Conservation (phyloP, 1,140 invertebrate species). For the Aphelinus certus region DNA sequence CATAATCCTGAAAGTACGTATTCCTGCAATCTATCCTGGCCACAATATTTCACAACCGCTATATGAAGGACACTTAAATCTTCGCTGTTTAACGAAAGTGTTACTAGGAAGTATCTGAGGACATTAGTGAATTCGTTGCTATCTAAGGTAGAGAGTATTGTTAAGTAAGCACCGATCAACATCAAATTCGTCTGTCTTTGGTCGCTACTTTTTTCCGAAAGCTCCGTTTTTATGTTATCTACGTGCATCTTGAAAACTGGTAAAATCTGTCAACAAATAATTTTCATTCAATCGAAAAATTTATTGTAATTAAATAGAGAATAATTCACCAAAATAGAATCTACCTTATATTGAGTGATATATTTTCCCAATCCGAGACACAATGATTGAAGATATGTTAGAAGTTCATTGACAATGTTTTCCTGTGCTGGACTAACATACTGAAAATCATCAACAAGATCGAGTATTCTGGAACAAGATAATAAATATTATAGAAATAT, state of each 20-base stretch:
- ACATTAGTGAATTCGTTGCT: slow-evolving; percentile 52
- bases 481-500: slow-evolving; percentile 39
- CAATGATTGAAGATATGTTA: slow-evolving; percentile 57
- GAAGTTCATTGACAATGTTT: slow-evolving; percentile 50
- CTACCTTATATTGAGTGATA: slow-evolving; percentile 53
- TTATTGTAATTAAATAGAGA: slow-evolving; percentile 19
- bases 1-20: slow-evolving; percentile 73
- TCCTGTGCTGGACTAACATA: slow-evolving; percentile 54
- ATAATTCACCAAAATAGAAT: slow-evolving; percentile 21
- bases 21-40: slow-evolving; percentile 67
- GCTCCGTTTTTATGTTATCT: slow-evolving; percentile 51
- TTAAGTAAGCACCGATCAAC: slow-evolving; percentile 57
- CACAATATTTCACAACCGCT: slow-evolving; percentile 68
- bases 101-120: slow-evolving; percentile 58
- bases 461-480: slow-evolving; percentile 52
- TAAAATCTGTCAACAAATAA: slow-evolving; percentile 48
- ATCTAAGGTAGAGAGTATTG: slow-evolving; percentile 56
- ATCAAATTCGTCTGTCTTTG: slow-evolving; percentile 48
- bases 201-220: slow-evolving; percentile 48
- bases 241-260: slow-evolving; percentile 52
- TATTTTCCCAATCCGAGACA: slow-evolving; percentile 57
- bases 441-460: slow-evolving; percentile 57
- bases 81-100: slow-evolving; percentile 58
- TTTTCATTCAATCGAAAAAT: neutral
- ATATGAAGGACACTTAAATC: slow-evolving; percentile 66